Percentiles rank a stretch among this genome's conserved stretches.
phyloP scores from a whole-genome alignment of 2,797 vertebrate genomes.

The Aulostomus chinensis region DNA sequence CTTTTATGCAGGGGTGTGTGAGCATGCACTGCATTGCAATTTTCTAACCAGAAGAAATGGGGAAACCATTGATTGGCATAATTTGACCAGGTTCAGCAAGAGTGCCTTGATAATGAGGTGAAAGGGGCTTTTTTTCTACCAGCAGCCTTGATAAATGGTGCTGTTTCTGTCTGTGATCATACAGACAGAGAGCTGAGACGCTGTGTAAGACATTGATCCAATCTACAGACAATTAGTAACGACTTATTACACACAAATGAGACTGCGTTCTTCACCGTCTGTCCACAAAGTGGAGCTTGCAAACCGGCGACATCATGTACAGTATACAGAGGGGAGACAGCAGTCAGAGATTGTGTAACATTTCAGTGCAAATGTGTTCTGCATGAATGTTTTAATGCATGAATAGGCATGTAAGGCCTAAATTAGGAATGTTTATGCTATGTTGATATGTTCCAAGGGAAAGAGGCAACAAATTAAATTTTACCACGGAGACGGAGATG shows the following conservation, averaged over 20 bases:
- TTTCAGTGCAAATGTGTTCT: constrained; percentile 3
- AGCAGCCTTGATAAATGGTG: constrained; percentile 32
- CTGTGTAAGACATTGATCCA: constrained; percentile 62
- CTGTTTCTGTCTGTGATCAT: constrained; percentile 12
- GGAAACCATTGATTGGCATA: constrained; percentile 15
- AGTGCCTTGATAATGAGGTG: constrained; percentile 23
- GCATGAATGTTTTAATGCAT: too few relatives aligned
- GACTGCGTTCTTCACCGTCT: constrained; percentile 59
- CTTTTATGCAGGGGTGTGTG: neutral
- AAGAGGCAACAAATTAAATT: constrained; percentile 14
- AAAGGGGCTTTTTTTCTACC: constrained; percentile 30
- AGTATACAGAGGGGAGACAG: constrained; percentile 2
- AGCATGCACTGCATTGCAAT: too few relatives aligned
- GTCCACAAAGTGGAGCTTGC: constrained; percentile 36
- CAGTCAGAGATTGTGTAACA: neutral
- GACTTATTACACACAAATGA: constrained; percentile 72
- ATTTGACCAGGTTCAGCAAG: constrained; percentile 24
- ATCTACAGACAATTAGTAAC: constrained; percentile 77
- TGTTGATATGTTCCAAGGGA: too few relatives aligned
- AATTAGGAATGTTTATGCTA: constrained; percentile 3
- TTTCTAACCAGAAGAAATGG: neutral
- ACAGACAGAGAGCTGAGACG: constrained; percentile 35
- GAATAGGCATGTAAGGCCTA: neutral
- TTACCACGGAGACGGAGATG: constrained; percentile 26
- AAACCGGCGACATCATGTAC: constrained; percentile 33